Base-by-base conservation (phyloP, 2,113 vertebrate species). In the Phodopus roborovskii region DNA sequence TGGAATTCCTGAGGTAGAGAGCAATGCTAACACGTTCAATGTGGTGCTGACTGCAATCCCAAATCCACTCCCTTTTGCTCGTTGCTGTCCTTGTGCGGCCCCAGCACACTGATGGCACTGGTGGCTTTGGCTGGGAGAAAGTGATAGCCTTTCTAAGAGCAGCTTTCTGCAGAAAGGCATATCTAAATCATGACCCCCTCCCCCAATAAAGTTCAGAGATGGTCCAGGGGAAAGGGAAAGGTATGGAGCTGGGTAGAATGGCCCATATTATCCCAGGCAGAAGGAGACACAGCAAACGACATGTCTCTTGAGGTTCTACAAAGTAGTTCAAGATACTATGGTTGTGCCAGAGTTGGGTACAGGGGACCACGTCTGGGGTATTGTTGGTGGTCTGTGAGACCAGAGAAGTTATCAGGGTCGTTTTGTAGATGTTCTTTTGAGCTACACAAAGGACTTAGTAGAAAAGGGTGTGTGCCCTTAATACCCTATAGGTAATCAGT, bases 271-370 rank as follows among this genome's bases (percentile, higher is more conserved):
- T 84, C 64, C 19, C 5, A 93, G 60, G 45, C 36, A 71, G 36
- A 87, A 78, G 48, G 45, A 90, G 3, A 70, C 77, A 50, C 30
- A 89, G 17, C 45, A 88, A 82, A 90, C 15, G 75, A 79, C 8
- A 33, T 60, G 4, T 20, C 77, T 39, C 6, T 33, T 96, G 68
- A 91, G 16, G 1, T 87, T 84, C 12, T 48, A 92, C 5, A 2
- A 95, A 84, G 12, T 73, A 53, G 33, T 70, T 97, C 56, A 92
- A 74, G 58, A 70, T 90, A 20, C 8, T 19, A 16, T 42, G 42
- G 39, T 26, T 85, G 19, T 85, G 45, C 16, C 15, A 42, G 26
- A 73, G 5, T 11, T 91, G 42, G 22, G 70, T 16, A 42, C 39
- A 17, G 56, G 24, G 11, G 33, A 2, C 10, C 5, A 45, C 17